Base-by-base conservation (phyloP, 2,888 invertebrate genomes). In the Syrphus vitripennis region DNA sequence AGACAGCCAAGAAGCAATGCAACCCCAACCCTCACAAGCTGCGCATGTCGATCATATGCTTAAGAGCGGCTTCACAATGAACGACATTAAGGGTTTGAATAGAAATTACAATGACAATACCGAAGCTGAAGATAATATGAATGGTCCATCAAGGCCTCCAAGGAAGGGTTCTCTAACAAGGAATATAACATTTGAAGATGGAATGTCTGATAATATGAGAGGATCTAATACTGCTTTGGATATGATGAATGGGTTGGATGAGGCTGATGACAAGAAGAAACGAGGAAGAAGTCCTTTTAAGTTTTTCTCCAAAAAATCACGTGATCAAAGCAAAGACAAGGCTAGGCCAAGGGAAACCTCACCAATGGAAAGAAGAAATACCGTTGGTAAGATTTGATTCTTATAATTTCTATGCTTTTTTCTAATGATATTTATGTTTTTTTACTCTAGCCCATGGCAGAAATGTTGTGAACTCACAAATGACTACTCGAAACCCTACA, bases 281-380 rank as follows among this genome's bases (percentile, higher is more conserved):
- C 93, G 98, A 10, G 97, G 98, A 70, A 95, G 98, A 88, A 98
- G 98, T 45, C 98, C 98, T 19, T 98, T 99, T 92, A 96, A 97
- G 92, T 97, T 97, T 93, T 98, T 97, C 92, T 95, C 96, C 31
- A 96, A 97, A 90, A 97, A 97, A 91, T 91, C 92, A 0, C 94
- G 96, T 48, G 95, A 95, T 21, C 95, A 95, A 89, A 95, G 95
- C 88, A 95, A 95, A 19, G 96, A 96, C 50, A 93, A 95, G 9
- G 93, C 93, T 2, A 88, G 90, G n/a, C 88, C 89, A 3, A 89
- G 88, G 67, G 92, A 92, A 67, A 89, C 89, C 0, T 88, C 89
- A 16, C 89, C 91, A 4, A 75, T 94, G 89, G 92, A 92, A 76
- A 90, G 92, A 37, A 88, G 91, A 24, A 92, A 91, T 70, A 92